Evolutionary conservation across 2,113 vertebrate species (phyloP).

Genomic region (Nannobrachium achirus): DNA sequence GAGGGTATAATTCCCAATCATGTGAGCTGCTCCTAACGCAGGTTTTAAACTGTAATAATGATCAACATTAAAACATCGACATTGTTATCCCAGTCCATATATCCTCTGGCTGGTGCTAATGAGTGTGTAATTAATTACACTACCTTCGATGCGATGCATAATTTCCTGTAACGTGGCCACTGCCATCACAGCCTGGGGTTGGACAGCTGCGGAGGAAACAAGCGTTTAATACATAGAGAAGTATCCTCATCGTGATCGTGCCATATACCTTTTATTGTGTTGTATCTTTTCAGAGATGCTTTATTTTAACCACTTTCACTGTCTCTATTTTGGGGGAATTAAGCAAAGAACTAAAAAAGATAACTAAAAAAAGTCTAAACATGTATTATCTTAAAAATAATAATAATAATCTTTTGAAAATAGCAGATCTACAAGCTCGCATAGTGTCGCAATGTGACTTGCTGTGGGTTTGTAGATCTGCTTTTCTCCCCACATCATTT

Average conservation of each 20-base stretch:
- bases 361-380: no score
- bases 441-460: no score
- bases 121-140: constrained; percentile 66
- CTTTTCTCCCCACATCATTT: no score
- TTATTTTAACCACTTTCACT: not conserved
- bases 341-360: no score
- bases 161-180: constrained; percentile 86
- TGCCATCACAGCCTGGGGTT: constrained; percentile 86
- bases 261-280: not conserved
- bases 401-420: no score
- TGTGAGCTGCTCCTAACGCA: constrained; percentile 14
- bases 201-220: constrained; percentile 81
- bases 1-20: constrained; percentile 11
- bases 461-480: no score
- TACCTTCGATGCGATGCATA: constrained; percentile 87
- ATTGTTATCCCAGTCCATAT: constrained; percentile 43
- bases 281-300: not conserved
- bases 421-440: no score
- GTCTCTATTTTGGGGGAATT: no score
- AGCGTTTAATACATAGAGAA: constrained; percentile 63
- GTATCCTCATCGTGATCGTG: no score
- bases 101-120: constrained; percentile 55
- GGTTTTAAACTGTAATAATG: constrained; percentile 38
- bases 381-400: no score
- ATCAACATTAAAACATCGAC: constrained; percentile 53